A percentile compares a stretch with the other conserved stretches of the same genome.
These are phyloP conservation scores for Acanthaster planci DNA, from an alignment of 35 echinoderm and acorn worm species.

Conservation along the genomic window DNA sequence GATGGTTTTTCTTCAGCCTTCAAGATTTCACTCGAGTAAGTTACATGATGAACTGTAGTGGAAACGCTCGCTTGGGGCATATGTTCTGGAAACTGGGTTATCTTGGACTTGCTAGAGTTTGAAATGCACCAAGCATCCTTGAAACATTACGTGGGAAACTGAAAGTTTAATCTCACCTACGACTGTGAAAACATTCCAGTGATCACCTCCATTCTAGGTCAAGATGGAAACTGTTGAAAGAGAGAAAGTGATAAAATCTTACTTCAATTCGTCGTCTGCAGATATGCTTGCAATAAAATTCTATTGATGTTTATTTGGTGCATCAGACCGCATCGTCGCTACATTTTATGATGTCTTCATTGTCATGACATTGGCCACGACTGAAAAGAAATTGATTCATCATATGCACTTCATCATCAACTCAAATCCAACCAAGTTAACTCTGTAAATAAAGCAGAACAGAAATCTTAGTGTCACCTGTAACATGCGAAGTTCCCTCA, in stretches of 20 bases:
- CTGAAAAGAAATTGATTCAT: background rate
- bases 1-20: background rate
- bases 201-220: background rate
- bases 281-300: background rate
- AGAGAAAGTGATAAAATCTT: background rate
- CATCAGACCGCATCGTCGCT: conserved; percentile 9
- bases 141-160: no score
- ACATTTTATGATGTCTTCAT: background rate
- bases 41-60: no score
- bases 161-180: background rate
- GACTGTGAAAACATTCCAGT: background rate
- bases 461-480: no score
- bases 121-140: no score
- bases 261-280: background rate
- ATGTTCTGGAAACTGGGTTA: no score
- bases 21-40: background rate
- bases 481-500: no score
- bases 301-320: background rate
- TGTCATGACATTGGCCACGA: background rate
- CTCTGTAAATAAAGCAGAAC: background rate
- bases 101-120: no score
- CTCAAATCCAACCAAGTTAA: background rate
- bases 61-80: no score
- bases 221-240: background rate
- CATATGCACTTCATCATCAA: background rate